Evolutionary conservation across 2,888 invertebrate species (phyloP).

Genomic region (Aspidiotus rigidus): DNA sequence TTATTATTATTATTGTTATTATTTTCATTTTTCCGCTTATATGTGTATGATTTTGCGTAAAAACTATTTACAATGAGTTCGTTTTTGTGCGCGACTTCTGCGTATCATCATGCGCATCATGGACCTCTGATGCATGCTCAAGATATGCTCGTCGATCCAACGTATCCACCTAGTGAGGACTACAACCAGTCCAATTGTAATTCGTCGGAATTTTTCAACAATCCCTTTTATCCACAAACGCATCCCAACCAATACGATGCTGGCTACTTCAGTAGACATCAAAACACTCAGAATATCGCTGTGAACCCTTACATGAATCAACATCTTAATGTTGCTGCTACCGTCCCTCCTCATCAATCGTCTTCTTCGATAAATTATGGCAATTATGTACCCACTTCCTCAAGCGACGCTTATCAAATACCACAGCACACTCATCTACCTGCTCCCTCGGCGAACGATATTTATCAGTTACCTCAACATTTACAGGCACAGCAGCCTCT

Average conservation of each 20-base stretch:
- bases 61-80: conserved; percentile 63
- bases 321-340: no score
- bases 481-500: no score
- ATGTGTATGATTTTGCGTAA: no score
- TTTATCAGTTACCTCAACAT: no score
- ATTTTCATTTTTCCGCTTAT: no score
- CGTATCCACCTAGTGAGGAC: conserved; percentile 76
- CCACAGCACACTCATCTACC: no score
- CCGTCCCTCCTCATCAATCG: no score
- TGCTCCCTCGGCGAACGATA: no score
- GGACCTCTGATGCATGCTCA: conserved; percentile 30
- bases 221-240: conserved; percentile 38
- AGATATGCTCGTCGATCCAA: conserved; percentile 46
- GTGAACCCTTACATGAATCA: conserved; percentile 37
- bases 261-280: not conserved
- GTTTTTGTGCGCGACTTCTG: conserved; percentile 81
- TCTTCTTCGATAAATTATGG: no score
- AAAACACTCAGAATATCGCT: not conserved
- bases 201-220: conserved; percentile 55
- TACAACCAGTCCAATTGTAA: conserved; percentile 80
- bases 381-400: no score
- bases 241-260: not conserved
- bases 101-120: conserved; percentile 43
- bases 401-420: no score
- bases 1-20: no score